These are phyloP conservation scores for Allophyes oxyacanthae DNA, from an alignment of 2,888 invertebrate species.

Conservation along the genomic window DNA sequence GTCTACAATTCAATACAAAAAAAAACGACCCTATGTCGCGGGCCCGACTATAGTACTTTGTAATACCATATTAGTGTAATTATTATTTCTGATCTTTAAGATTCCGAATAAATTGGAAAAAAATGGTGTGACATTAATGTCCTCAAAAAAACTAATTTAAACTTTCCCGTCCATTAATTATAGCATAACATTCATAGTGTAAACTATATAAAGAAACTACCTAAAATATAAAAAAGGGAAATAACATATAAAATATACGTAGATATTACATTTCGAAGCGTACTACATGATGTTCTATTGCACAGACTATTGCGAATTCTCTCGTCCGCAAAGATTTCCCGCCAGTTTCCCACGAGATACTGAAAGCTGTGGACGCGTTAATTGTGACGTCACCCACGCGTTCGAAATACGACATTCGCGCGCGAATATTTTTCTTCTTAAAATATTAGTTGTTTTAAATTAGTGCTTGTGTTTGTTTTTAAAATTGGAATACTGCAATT, in stretches of 20 bases:
- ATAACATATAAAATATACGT: no score
- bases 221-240: neutral
- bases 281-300: neutral
- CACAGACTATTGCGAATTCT: conserved; percentile 27
- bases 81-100: no score
- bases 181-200: no score
- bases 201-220: no score
- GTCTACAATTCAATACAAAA: no score
- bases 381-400: conserved; percentile 55
- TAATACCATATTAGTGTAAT: no score
- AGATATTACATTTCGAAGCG: neutral
- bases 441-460: conserved; percentile 30
- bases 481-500: conserved; percentile 2
- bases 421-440: conserved; percentile 37
- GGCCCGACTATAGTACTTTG: no score
- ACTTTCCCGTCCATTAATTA: no score
- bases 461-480: conserved; percentile 27
- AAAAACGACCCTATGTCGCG: no score
- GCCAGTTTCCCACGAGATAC: conserved; percentile 68
- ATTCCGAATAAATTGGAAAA: no score
- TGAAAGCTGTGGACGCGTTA: conserved; percentile 61
- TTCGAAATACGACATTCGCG: conserved; percentile 52
- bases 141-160: no score
- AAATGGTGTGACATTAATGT: no score
- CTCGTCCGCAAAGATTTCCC: conserved; percentile 60